These are phyloP conservation scores for Enteromius afrohamiltoni DNA, from an alignment of 2,797 vertebrate genomes.

Conservation along the genomic window DNA sequence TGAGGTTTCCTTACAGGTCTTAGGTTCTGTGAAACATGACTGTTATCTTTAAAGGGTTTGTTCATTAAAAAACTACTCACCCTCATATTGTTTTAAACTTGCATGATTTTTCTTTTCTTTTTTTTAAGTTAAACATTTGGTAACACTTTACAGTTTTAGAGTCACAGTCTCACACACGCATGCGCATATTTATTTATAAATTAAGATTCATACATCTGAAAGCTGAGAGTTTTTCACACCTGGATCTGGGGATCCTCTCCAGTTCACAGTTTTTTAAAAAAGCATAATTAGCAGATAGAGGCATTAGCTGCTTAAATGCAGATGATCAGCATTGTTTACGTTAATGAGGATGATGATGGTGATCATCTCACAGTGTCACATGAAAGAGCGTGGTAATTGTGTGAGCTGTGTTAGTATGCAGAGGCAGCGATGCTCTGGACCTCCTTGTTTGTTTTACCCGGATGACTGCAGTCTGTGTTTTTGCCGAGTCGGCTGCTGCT, in stretches of 20 bases:
- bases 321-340: neutral
- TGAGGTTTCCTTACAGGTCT: conserved; percentile 7
- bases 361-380: conserved; percentile 10
- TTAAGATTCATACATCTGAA: no score
- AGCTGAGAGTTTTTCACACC: no score
- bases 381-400: conserved; percentile 29
- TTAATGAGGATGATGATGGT: conserved; percentile 14
- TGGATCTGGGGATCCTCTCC: no score
- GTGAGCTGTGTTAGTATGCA: conserved; percentile 5
- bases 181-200: no score
- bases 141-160: no score
- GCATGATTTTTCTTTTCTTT: no score
- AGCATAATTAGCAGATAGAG: neutral
- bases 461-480: conserved; percentile 29
- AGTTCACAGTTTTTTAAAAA: neutral
- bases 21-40: neutral
- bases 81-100: neutral
- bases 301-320: conserved; percentile 6
- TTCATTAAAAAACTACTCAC: neutral
- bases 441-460: conserved; percentile 6
- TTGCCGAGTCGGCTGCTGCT: conserved; percentile 45
- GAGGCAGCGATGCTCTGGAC: neutral
- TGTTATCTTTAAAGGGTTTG: neutral
- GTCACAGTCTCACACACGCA: no score
- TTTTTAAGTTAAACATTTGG: no score